Evolutionary conservation across 2,797 vertebrate species (phyloP).

Genomic region (Apodemus agrarius): DNA sequence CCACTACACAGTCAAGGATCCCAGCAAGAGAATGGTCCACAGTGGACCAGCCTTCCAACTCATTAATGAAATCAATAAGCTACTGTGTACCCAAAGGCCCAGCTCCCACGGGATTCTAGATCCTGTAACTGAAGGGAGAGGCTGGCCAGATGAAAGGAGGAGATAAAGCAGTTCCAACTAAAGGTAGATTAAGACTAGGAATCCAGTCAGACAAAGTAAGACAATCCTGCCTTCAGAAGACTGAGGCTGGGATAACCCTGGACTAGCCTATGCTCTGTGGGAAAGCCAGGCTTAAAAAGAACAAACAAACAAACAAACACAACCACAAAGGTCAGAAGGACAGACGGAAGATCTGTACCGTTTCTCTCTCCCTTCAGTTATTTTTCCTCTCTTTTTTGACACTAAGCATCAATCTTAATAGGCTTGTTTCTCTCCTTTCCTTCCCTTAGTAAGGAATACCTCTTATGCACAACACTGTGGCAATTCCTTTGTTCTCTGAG

Average conservation of each 20-base stretch:
- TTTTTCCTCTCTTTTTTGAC: neutral
- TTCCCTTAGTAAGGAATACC: neutral
- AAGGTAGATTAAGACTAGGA: neutral
- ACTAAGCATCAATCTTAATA: neutral
- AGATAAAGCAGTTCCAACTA: neutral
- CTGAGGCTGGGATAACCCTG: neutral
- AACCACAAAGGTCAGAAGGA: neutral
- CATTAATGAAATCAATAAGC: neutral
- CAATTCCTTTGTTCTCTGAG: neutral
- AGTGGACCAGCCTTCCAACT: neutral
- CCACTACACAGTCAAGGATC: neutral
- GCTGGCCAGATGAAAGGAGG: neutral
- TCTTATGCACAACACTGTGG: neutral
- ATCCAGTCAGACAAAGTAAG: neutral
- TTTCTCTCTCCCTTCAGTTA: neutral
- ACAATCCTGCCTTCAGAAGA: neutral
- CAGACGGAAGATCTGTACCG: neutral
- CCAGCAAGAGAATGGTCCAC: neutral
- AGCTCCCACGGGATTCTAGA: neutral
- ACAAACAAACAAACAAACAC: neutral
- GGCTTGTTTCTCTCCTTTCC: neutral
- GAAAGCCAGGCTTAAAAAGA: neutral
- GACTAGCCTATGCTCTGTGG: neutral
- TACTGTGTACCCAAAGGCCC: neutral
- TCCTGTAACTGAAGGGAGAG: neutral